A percentile compares a stretch with the other conserved stretches of the same genome.
Conservation (phyloP, 2,113 vertebrate genomes). For the Varanus salvator region DNA sequence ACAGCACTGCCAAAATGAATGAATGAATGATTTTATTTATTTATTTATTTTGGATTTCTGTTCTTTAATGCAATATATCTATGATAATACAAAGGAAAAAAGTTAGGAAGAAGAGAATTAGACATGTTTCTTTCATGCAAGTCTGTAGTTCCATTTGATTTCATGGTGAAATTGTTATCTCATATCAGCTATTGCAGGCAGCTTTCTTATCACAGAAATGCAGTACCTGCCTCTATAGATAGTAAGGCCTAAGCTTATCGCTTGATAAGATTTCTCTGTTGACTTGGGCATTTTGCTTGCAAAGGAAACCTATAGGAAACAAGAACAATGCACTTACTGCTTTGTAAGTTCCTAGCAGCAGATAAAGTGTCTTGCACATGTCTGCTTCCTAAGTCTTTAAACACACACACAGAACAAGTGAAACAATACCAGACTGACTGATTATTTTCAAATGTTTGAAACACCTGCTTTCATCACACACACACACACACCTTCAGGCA, state of each 20-base stretch:
- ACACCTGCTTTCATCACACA: neutral
- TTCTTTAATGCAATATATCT: too few species aligned
- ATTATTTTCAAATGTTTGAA: neutral
- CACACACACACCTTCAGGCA: neutral
- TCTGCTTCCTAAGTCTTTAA: too few species aligned
- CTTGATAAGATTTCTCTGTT: neutral
- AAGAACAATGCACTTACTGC: neutral
- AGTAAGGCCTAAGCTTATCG: neutral
- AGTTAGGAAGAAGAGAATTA: too few species aligned
- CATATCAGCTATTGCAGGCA: neutral
- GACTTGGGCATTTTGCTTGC: neutral
- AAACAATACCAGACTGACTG: neutral
- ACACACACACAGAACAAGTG: neutral
- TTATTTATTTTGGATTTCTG: neutral
- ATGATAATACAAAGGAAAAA: neutral
- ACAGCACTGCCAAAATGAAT: neutral
- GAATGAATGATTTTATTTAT: neutral
- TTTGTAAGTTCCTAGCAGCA: neutral
- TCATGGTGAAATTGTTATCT: neutral
- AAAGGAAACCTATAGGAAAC: neutral
- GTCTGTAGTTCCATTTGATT: neutral
- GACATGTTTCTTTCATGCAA: neutral
- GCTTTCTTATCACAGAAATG: conserved; percentile 9
- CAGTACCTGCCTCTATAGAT: conserved; percentile 10
- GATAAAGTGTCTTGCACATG: neutral